Base-by-base conservation (phyloP, 2,797 vertebrate genomes). In the Antennarius maculatus region DNA sequence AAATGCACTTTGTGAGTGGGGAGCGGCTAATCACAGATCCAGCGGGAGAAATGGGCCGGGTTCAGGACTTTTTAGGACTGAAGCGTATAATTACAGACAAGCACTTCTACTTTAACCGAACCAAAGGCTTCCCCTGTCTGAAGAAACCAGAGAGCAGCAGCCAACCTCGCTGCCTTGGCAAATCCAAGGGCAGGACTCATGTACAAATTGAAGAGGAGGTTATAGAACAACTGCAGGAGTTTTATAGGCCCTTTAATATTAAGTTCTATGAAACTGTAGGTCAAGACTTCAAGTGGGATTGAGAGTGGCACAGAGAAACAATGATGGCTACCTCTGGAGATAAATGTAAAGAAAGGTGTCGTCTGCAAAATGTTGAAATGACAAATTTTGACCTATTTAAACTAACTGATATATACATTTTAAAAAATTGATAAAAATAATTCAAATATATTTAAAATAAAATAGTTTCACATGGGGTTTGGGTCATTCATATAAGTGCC, bases 31-130 rank as follows among this genome's bases (percentile, higher is more conserved):
- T 99, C 93, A 97, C 95, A 0, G 97, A 99, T 82, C 97, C 97
- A 0, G 96, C 97, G 0, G 96, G 96, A 2, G 97, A 99, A 84
- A 95, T 99, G 94, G 97, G 93, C 39, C 94, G 96, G 0, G 93
- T 99, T 47, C 97, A 99, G 92, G 97, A 99, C 90, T 99, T 99
- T 80, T 86, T 99, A 73, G 97, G 97, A 76, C 93, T 99, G 71
- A 95, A 95, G 50, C 91, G 97, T 72, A 94, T 98, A 72, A 95
- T 99, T 88, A 96, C 96, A 0, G 96, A 97, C 90, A 97, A 97
- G 86, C 97, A 99, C 91, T 99, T 99, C 91, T 99, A 98, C 88
- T 99, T 99, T 88, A 99, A 99, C 89, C 95, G 97, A 90, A 99
- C 97, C 4, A 99, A 99, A 93, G 97, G 97, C 52, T 99, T 99